These are phyloP conservation scores for Hydrochoerus hydrochaeris DNA, from an alignment of 2,113 vertebrate species.

Conservation along the genomic window DNA sequence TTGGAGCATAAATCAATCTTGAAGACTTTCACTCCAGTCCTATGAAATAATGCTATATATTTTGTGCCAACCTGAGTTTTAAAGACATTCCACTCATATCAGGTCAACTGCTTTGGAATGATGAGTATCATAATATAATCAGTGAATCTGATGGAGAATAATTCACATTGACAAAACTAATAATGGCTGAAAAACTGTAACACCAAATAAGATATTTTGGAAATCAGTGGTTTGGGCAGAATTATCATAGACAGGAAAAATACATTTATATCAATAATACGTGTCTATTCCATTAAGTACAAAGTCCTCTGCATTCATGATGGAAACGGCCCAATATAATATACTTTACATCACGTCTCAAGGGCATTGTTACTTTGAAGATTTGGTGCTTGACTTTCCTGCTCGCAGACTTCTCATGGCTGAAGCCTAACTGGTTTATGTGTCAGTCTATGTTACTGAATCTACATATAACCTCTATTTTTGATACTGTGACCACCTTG, in stretches of 20 bases:
- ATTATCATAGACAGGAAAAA: slow-evolving; percentile 12
- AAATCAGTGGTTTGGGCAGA: neutral
- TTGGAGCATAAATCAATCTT: neutral
- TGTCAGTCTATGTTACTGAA: neutral
- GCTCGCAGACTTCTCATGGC: neutral
- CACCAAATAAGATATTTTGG: neutral
- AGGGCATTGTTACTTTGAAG: neutral
- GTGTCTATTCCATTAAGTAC: neutral
- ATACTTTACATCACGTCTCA: neutral
- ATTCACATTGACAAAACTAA: neutral
- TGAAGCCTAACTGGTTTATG: neutral
- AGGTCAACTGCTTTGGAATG: neutral
- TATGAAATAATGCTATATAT: neutral
- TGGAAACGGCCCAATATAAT: slow-evolving; percentile 5
- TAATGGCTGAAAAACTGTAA: neutral
- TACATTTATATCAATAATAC: slow-evolving; percentile 1
- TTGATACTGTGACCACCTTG: neutral
- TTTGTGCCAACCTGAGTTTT: neutral
- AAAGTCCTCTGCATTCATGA: neutral
- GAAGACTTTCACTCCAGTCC: neutral
- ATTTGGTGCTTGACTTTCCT: neutral
- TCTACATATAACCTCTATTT: neutral
- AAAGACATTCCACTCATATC: neutral
- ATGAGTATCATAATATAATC: neutral
- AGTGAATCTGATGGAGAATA: neutral